These are phyloP conservation scores for Virgularia gustaviana DNA, from an alignment of 92 coral and sea anemone genomes.

Conservation along the genomic window DNA sequence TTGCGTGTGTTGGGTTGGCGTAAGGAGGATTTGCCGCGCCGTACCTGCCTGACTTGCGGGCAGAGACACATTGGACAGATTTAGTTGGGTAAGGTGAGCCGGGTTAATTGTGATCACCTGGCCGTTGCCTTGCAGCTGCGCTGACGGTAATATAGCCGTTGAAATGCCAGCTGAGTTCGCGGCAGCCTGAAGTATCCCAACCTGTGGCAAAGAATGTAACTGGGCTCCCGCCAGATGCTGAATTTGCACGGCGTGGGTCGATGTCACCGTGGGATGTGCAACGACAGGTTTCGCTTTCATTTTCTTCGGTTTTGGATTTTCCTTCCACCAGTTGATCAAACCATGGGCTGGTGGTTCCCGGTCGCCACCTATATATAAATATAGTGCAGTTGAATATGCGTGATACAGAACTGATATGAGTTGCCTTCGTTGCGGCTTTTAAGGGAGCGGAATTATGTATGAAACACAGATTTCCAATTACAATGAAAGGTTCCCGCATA, in stretches of 20 bases:
- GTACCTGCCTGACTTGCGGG: conserved; percentile 42
- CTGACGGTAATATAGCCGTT: conserved; percentile 77
- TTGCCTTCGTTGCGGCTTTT: too few relatives aligned
- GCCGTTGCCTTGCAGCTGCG: conserved; percentile 63
- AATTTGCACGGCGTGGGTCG: conserved; percentile 65
- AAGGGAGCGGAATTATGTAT: too few relatives aligned
- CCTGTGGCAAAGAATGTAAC: conserved; percentile 75
- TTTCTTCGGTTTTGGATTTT: conserved; percentile 94
- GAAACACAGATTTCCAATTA: too few relatives aligned
- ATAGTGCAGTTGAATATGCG: too few relatives aligned
- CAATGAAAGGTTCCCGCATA: too few relatives aligned
- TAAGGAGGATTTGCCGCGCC: conserved; percentile 37
- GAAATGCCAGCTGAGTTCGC: conserved; percentile 83
- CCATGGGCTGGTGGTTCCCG: conserved; percentile 99
- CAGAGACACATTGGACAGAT: conserved; percentile 63
- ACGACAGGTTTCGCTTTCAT: conserved; percentile 69
- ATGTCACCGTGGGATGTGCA: conserved; percentile 29
- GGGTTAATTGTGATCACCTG: conserved; percentile 31
- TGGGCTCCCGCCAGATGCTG: conserved; percentile 86
- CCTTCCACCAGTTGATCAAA: conserved; percentile 98
- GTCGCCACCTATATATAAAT: conserved; percentile 90
- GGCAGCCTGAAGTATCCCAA: conserved; percentile 83
- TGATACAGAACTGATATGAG: too few relatives aligned
- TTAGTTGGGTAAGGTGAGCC: conserved; percentile 42
- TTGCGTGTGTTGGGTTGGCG: conserved; percentile 58